Evolutionary conservation across 2,888 invertebrate species (phyloP).

Genomic region (Acanthosepion pharaonis): DNA sequence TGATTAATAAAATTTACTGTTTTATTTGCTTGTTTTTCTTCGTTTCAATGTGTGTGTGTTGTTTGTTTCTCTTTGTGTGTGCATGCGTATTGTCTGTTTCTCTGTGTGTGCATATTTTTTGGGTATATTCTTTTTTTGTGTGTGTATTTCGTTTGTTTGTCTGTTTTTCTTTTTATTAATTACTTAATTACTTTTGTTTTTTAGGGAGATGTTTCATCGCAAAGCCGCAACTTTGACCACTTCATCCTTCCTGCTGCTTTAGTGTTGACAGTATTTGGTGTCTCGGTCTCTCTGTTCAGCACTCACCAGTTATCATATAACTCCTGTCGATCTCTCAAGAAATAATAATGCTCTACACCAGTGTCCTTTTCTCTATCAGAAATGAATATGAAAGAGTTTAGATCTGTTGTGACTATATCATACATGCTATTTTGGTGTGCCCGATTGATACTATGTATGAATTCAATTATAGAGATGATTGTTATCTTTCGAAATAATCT

Average conservation of each 20-base stretch:
- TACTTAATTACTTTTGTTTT: not conserved
- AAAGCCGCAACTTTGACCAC: not conserved
- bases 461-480: not conserved
- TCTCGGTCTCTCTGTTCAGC: not conserved
- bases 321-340: constrained; percentile 35
- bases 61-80: no score
- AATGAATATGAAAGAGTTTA: not conserved
- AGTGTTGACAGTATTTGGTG: not conserved
- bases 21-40: no score
- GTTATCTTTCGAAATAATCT: not conserved
- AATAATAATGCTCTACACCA: not conserved
- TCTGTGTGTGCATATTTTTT: no score
- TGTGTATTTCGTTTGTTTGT: not conserved
- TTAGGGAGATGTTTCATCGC: not conserved
- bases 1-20: no score
- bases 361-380: not conserved
- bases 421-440: not conserved
- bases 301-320: not conserved
- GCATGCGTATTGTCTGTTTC: no score
- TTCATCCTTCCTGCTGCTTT: constrained; percentile 42
- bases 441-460: not conserved
- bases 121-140: not conserved
- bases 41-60: no score
- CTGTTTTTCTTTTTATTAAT: not conserved
- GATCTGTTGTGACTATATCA: not conserved